Base-by-base conservation (phyloP, 2,797 vertebrate species). In the Acipenser ruthenus region DNA sequence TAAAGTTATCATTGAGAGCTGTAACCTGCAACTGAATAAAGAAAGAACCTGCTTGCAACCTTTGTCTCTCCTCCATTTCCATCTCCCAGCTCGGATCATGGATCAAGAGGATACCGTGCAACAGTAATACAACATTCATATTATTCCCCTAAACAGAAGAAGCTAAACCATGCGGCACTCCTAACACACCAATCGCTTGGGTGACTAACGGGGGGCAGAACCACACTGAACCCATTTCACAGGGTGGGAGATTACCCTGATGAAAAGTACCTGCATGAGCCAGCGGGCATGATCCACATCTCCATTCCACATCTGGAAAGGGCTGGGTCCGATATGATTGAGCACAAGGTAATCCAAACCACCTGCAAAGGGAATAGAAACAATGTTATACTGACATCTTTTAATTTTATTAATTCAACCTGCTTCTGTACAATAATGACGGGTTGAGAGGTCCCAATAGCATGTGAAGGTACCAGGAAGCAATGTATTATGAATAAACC, bases 291-390 rank as follows among this genome's bases (percentile, higher is more conserved):
- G 87, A 0, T 89, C 84, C 65, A 91, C 55, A 12, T 93, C 88
- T 60, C 86, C 87, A 0, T 73, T 56, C 90, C 92, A 93, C 82
- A 87, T 84, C 70, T 75, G 70, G 71, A 91, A 93, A 6, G 78
- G 86, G 66, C 67, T 84, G 0, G 67, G 7, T 1, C 94, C 92
- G 0, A 95, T 86, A 78, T 95, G 94, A 74, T 93, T 96, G 69
- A 95, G 74, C 65, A 95, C 87, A 10, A 95, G 68, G 68, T 88
- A 93, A 73, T 96, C 93, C 84, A 95, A 73, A 2, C 92, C 92
- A 11, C 90, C 88, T 90, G 73, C 6, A 69, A 47, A 62, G 72
- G 50, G 71, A 1, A 37, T 3, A 47, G 37, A 37, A 10, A 23
- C 23, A 12, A 62, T 11, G 6, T 6, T 6, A 37, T 15, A 11